A percentile compares a stretch with the other conserved stretches of the same genome.
These are phyloP conservation scores for Ophion ellenae DNA, from an alignment of 2,888 invertebrate genomes.

Conservation along the genomic window DNA sequence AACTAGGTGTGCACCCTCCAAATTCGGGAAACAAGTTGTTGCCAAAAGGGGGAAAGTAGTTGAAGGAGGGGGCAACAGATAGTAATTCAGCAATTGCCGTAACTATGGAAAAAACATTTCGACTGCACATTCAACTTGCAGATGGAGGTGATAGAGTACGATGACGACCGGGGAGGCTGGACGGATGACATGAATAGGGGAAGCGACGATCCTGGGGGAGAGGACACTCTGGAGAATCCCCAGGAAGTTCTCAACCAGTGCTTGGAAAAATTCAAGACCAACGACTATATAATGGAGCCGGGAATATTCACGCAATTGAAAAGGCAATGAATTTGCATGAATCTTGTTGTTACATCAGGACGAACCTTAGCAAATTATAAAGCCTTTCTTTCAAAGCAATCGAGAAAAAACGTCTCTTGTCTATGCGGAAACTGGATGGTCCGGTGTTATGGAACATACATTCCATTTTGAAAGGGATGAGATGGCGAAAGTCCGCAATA, in stretches of 20 bases:
- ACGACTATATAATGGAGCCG: conserved; percentile 99
- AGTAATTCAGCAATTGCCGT: no score
- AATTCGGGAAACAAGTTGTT: no score
- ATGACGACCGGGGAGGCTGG: conserved; percentile 81
- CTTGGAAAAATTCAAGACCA: conserved; percentile 94
- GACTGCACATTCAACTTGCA: not conserved
- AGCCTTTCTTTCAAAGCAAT: not conserved
- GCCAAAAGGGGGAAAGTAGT: not conserved
- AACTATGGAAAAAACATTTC: no score
- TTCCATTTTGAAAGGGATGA: not conserved
- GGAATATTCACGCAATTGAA: conserved; percentile 97
- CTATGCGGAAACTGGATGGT: no score
- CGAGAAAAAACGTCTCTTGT: no score
- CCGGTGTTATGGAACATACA: no score
- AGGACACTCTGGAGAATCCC: conserved; percentile 92
- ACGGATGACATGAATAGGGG: conserved; percentile 80
- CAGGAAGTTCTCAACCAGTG: conserved; percentile 96
- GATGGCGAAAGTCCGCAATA: not conserved
- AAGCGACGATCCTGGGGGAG: conserved; percentile 85
- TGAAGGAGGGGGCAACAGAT: no score
- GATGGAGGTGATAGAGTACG: conserved; percentile 78
- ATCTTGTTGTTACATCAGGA: not conserved
- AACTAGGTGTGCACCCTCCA: no score
- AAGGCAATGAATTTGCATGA: conserved; percentile 84
- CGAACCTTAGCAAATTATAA: not conserved